Base-by-base conservation (phyloP, 2,888 invertebrate species). In the Zootermopsis nevadensis region DNA sequence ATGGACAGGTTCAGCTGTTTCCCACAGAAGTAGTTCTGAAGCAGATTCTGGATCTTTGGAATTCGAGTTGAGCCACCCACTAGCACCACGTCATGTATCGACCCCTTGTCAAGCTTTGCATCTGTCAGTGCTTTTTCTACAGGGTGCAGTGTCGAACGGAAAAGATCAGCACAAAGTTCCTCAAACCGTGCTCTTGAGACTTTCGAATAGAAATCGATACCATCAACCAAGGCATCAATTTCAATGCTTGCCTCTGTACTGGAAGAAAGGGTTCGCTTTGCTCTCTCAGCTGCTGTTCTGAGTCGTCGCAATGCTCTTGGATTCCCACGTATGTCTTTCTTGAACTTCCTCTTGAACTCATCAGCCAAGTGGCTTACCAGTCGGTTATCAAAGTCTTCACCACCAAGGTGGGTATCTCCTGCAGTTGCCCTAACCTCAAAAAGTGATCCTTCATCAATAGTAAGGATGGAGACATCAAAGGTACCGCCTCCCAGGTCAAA, bases 61-160 rank as follows among this genome's bases (percentile, higher is more conserved):
- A 96, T 95, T 84, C 95, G 92, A 0, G 94, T 95, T 0, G 95
- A 95, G 35, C 95, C 96, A 24, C 96, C 96, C 66, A 96, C 96
- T 48, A 96, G 90, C 0, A 96, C 96, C 3, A 96, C 93, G 87
- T 96, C 96, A 88, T 96, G 92, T 85, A 96, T 94, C 85, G 92
- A 91, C 60, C 91, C 90, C 88, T 96, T 96, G 89, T 95, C 95
- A 89, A 96, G 89, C 87, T 95, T 94, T 0, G 96, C 95, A 88
- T 96, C 96, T 77, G 91, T 91, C 35, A 96, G 89, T 0, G 96
- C 95, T 87, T 95, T 94, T 87, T 96, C 95, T 0, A 96, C 95
- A 0, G 96, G 95, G 76, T 94, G 92, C 84, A 96, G 88, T 0
- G 96, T 96, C 31, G 91, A 91, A 77, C 94, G 91, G 91, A 95